Evolutionary conservation across 2,113 vertebrate species (phyloP), one percentile per base, ranked within the genome.

Genomic region (Alethe diademata): DNA sequence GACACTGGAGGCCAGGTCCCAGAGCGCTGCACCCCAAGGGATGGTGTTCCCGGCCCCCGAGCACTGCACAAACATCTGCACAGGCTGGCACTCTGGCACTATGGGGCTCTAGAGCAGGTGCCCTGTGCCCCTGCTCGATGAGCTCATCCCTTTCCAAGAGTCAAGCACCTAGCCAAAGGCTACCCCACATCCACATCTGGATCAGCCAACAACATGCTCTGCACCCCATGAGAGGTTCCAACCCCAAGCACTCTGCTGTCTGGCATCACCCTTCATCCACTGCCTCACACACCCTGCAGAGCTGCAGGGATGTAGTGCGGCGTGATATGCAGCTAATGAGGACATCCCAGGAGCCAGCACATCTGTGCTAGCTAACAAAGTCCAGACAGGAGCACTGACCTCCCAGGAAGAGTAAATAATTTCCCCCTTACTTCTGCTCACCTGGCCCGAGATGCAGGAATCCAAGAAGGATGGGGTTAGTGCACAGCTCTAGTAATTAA

Each of bases 11-110:
- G 43, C 14, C 25, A 48, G 31, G 29, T 45, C 54, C 40, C 33
- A 31, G 54, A 60, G 25, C 17, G 48, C 62, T 67, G 26, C 40
- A 28, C 25, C 28, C 9, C 20, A 19, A 53, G 54, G 33, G 22
- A 43, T 0, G 1, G 20, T 0, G 0, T 8, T 38, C 14, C n/a
- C 29, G 1, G 40, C 40, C 13, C 6, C 1, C 0, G 0, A 12
- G 20, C 58, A 11, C 33, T 4, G 31, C 2, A 35, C 33, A 43
- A 67, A 60, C 29, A 7, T 5, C 9, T 12, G 23, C 16, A n/a
- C 2, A 5, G 26, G 17, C 33, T 5, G 40, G 12, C 3, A 31
- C 23, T 22, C 24, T 3, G 18, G 35, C 38, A 54, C 9, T 3
- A 11, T 7, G 9, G 14, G 1, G 7, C 12, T 40, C 11, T 4